These are phyloP conservation scores for Apamea crenata DNA, from an alignment of 2,888 invertebrate species.

Conservation along the genomic window DNA sequence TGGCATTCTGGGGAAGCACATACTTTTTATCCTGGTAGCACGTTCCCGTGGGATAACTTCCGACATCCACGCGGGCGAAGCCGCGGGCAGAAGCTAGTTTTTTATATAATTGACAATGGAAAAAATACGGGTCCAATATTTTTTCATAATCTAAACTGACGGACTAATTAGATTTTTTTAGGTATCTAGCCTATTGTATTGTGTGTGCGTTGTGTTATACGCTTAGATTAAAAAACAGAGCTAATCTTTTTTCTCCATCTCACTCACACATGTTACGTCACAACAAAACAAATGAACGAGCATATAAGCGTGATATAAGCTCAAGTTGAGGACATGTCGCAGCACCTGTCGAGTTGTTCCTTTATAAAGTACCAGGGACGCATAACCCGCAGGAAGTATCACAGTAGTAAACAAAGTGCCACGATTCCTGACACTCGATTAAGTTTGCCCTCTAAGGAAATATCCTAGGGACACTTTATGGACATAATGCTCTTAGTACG, in stretches of 20 bases:
- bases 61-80: too few relatives aligned
- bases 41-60: too few relatives aligned
- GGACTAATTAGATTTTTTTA: too few relatives aligned
- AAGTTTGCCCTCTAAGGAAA: constrained; percentile 53
- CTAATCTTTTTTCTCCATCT: background rate
- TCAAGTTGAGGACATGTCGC: background rate
- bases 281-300: background rate
- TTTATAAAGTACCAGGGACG: constrained; percentile 20
- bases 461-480: constrained; percentile 55
- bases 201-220: background rate
- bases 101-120: too few relatives aligned
- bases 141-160: too few relatives aligned
- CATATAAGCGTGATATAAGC: too few relatives aligned
- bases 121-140: too few relatives aligned
- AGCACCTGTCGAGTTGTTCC: constrained; percentile 6
- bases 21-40: too few relatives aligned
- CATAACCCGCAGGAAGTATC: constrained; percentile 20
- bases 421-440: constrained; percentile 55
- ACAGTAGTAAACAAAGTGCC: constrained; percentile 12
- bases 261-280: background rate
- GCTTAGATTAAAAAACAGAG: background rate
- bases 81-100: too few relatives aligned
- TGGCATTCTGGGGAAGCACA: too few relatives aligned
- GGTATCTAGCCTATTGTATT: too few relatives aligned
- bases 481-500: constrained; percentile 52